Conservation (phyloP, 2,888 invertebrate genomes). For the Bombyx huttoni region DNA sequence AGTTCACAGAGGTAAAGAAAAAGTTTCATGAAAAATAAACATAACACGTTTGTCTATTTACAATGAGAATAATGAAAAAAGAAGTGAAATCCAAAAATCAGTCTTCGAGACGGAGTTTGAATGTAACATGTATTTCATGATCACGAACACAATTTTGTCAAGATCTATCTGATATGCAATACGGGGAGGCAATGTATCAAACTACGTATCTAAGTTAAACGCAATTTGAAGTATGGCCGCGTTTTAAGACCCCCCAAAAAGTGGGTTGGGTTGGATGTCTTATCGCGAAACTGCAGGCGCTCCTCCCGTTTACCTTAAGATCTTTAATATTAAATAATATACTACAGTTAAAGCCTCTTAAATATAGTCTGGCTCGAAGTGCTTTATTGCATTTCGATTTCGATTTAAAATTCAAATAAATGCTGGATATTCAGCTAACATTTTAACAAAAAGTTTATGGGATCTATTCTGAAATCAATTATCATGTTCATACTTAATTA, state of each 20-base stretch:
- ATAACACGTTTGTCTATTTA: neutral
- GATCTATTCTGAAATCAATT: neutral
- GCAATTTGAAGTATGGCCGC: slow-evolving; percentile 68
- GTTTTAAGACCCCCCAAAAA: slow-evolving; percentile 63
- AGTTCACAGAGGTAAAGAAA: too few species aligned
- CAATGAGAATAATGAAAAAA: neutral
- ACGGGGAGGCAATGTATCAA: slow-evolving; percentile 65
- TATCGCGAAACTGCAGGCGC: slow-evolving; percentile 71
- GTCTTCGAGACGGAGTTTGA: slow-evolving; percentile 7
- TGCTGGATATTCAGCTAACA: neutral
- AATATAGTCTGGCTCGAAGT: slow-evolving; percentile 32
- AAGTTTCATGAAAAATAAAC: neutral
- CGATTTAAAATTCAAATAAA: too few species aligned
- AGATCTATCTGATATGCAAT: slow-evolving; percentile 63
- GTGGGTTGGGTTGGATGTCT: slow-evolving; percentile 39
- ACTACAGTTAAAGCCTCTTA: slow-evolving; percentile 58
- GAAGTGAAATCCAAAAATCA: neutral
- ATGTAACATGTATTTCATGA: slow-evolving; percentile 13
- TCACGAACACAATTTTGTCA: slow-evolving; percentile 49
- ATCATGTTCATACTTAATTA: too few species aligned
- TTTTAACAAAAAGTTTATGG: neutral
- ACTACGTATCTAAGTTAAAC: slow-evolving; percentile 69
- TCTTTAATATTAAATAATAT: slow-evolving; percentile 72
- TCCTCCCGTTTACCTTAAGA: slow-evolving; percentile 67
- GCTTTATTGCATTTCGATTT: slow-evolving; percentile 31